Evolutionary conservation across 1,140 invertebrate species (phyloP), one percentile per base, ranked within the genome.

Genomic region (Paralvinella palmiformis): DNA sequence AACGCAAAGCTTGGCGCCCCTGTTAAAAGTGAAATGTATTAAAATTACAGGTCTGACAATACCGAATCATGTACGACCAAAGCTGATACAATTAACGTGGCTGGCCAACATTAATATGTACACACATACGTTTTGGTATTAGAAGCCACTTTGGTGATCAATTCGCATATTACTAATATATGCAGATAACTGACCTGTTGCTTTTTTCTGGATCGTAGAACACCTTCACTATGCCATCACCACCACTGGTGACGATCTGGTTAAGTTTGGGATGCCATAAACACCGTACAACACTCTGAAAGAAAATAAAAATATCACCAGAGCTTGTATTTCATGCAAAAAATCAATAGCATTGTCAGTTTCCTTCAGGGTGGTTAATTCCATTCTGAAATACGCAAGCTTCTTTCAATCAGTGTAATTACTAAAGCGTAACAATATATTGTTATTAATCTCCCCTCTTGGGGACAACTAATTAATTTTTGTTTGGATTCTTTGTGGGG

Each of bases 261-360:
- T 98, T 98, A 0, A 99, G 79, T 79, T 94, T 94, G 0, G 96
- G 91, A 83, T 99, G 96, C 96, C 96, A 99, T 1, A 91, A 75
- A 3, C 88, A 87, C 74, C 94, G 90, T 32, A 99, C 91, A 0
- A 95, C 86, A 75, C 81, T 81, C 79, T 83, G 68, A 3, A 66
- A 68, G 24, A 13, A 59, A 29, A 59, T 10, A 59, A n/a, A n/a
- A n/a, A n/a, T n/a, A n/a, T n/a, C n/a, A n/a, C n/a, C n/a, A n/a
- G n/a, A n/a, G n/a, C n/a, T n/a, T n/a, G n/a, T n/a, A n/a, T n/a
- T n/a, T n/a, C n/a, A n/a, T n/a, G n/a, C 10, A 10, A 41, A 41
- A 41, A 41, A 41, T 41, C 37, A 13, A 10, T 41, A 41, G 10
- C n/a, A 41, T 13, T 41, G n/a, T n/a, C n/a, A n/a, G n/a, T 13